Evolutionary conservation across 2,797 vertebrate species (phyloP).

Genomic region (Oceanodroma leucorhoa): DNA sequence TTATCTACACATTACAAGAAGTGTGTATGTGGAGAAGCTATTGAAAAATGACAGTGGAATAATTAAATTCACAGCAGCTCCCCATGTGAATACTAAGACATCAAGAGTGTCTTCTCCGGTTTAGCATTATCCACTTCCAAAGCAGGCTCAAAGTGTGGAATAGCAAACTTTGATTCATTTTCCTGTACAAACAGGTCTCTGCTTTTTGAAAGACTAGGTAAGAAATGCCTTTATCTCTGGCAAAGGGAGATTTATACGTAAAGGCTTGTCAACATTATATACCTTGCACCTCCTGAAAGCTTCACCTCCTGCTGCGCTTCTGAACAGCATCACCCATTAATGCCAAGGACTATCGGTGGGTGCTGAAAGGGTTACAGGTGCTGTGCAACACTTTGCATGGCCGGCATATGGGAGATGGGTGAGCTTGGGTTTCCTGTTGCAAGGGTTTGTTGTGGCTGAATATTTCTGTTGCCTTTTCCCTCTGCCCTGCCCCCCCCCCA

Average conservation of each 20-base stretch:
- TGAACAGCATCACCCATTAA: not conserved
- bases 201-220: not conserved
- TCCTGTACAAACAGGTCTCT: not conserved
- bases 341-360: not conserved
- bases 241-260: not conserved
- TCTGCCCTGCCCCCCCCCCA: not conserved
- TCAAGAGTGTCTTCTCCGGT: conserved; percentile 1
- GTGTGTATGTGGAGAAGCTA: conserved; percentile 13
- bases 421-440: not conserved
- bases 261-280: not conserved
- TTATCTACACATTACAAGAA: conserved; percentile 27
- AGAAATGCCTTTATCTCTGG: not conserved
- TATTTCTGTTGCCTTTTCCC: not conserved
- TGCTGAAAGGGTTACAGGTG: not conserved
- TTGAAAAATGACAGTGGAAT: conserved; percentile 33
- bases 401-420: not conserved
- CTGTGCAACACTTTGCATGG: not conserved
- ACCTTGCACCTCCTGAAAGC: not conserved
- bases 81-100: not conserved
- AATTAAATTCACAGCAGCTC: conserved; percentile 44
- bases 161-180: not conserved
- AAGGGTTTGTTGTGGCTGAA: not conserved
- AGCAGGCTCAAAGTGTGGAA: not conserved
- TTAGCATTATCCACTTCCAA: not conserved
- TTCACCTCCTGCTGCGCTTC: not conserved